Conservation (phyloP, 92 coral and sea anemone genomes). For the Hydrozoanthus gracilis region DNA sequence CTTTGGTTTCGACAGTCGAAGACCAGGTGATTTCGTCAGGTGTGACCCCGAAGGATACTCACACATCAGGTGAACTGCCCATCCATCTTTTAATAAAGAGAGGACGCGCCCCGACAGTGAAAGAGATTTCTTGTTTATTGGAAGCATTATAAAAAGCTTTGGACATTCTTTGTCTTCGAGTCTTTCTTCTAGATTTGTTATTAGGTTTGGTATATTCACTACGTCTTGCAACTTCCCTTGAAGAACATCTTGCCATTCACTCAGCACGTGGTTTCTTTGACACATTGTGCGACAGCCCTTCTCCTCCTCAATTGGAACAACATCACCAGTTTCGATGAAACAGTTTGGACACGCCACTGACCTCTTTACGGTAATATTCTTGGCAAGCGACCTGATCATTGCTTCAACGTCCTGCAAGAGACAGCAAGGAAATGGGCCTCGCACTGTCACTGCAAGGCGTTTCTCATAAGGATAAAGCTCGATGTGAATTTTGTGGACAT, state of each 20-base stretch:
- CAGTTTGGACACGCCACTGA: background rate
- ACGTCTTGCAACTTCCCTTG: background rate
- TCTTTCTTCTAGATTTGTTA: background rate
- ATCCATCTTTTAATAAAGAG: background rate
- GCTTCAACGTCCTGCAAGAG: background rate
- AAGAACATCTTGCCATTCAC: background rate
- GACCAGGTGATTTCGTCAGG: slow-evolving; percentile 3
- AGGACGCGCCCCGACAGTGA: background rate
- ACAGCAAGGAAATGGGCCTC: background rate
- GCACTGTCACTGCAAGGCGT: background rate
- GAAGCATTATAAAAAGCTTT: background rate
- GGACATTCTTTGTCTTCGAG: background rate
- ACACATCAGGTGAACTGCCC: background rate
- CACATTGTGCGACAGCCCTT: background rate
- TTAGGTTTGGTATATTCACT: background rate
- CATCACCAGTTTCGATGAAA: background rate
- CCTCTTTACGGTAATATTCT: too few species aligned
- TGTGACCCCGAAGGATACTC: slow-evolving; percentile 6
- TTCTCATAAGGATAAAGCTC: background rate
- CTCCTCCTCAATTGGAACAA: background rate
- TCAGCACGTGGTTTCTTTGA: background rate
- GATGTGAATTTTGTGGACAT: background rate
- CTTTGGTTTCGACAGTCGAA: background rate
- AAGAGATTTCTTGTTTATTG: slow-evolving; percentile 1
- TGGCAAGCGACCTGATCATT: too few species aligned